phyloP scores from a whole-genome alignment of 2,888 invertebrate species.

The Apamea epomidion region DNA sequence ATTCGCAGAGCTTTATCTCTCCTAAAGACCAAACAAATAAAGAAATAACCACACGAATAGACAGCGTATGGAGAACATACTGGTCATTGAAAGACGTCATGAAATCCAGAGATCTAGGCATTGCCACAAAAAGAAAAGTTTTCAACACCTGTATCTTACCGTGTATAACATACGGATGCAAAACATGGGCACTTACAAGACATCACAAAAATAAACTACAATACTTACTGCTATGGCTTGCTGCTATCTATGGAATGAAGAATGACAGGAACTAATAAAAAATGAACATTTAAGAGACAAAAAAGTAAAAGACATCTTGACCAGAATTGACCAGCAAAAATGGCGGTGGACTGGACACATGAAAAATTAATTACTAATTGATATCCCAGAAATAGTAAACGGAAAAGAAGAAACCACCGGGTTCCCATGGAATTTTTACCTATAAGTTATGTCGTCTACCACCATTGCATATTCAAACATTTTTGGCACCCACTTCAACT shows the following conservation, averaged over 20 bases:
- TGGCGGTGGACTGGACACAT: not conserved
- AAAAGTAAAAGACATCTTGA: not conserved
- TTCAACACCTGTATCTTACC: not conserved
- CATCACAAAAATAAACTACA: not conserved
- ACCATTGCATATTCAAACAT: not conserved
- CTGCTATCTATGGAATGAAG: not conserved
- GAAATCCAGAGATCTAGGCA: not conserved
- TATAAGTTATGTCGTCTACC: slow-evolving; percentile 2
- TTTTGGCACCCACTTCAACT: slow-evolving; percentile 14
- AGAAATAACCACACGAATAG: not conserved
- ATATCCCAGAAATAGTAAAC: not conserved
- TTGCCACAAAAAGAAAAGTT: not conserved
- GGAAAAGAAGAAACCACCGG: not conserved
- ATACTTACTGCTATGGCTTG: not conserved
- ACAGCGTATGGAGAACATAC: not conserved
- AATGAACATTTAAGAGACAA: not conserved
- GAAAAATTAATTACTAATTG: not conserved
- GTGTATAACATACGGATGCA: not conserved
- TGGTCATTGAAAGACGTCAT: not conserved
- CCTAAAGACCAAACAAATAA: not conserved
- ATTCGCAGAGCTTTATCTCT: not conserved
- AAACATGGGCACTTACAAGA: not conserved
- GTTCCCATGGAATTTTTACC: slow-evolving; percentile 29
- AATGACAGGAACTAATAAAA: not conserved
- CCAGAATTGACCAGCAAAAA: not conserved